phyloP scores from a whole-genome alignment of 2,888 invertebrate species.

The Patella caerulea region DNA sequence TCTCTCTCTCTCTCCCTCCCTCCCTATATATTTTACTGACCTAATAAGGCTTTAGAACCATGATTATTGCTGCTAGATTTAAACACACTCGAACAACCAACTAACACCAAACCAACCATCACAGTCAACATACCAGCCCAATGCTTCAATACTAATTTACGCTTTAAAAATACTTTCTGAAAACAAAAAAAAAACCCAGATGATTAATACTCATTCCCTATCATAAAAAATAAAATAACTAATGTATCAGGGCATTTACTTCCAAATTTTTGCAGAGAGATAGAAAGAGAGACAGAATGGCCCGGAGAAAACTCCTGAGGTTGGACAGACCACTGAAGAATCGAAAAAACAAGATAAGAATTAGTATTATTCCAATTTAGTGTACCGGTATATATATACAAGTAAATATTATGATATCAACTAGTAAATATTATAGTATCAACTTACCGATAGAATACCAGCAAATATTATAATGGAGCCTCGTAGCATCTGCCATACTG shows the following conservation, averaged over 20 bases:
- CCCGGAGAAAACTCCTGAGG: neutral
- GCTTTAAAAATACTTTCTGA: conserved; percentile 65
- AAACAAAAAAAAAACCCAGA: conserved; percentile 23
- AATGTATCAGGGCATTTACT: no score
- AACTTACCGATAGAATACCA: conserved; percentile 65
- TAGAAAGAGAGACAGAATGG: no score
- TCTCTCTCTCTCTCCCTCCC: no score
- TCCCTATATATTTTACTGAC: conserved; percentile 31
- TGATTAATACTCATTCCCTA: neutral
- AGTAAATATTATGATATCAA: neutral
- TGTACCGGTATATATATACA: no score
- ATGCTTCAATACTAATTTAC: conserved; percentile 54
- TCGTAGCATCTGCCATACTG: conserved; percentile 67
- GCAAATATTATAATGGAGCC: conserved; percentile 67
- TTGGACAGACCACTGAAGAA: neutral
- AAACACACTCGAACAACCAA: conserved; percentile 65
- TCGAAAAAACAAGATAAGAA: neutral
- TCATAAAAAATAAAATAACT: no score
- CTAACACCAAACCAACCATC: conserved; percentile 61
- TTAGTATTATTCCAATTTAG: no score
- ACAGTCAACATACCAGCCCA: conserved; percentile 63
- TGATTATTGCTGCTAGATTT: conserved; percentile 42
- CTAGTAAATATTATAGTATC: neutral
- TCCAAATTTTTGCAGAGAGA: no score
- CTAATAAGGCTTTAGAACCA: conserved; percentile 53